Percentiles rank a stretch among this genome's conserved stretches.
Evolutionary conservation across 2,797 vertebrate species (phyloP).

Genomic region (Acrossocheilus wenchowensis): DNA sequence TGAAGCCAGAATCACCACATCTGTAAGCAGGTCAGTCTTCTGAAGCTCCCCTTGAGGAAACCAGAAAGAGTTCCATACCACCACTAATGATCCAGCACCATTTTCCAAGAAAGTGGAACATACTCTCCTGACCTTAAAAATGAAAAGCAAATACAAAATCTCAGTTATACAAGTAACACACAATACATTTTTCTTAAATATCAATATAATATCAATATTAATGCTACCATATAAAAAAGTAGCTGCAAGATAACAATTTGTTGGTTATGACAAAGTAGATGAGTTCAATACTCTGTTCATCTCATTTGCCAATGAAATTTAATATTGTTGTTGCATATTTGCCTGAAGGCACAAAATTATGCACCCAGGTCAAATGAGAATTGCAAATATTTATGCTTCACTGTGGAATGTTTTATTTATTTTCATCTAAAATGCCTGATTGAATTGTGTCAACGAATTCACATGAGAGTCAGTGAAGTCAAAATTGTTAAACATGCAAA

Average conservation of each 20-base stretch:
- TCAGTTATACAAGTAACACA: constrained; percentile 16
- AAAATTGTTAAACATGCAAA: constrained; percentile 26
- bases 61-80: constrained; percentile 21
- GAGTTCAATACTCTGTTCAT: background rate
- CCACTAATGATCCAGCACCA: constrained; percentile 11
- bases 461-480: constrained; percentile 9
- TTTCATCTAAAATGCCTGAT: constrained; percentile 32
- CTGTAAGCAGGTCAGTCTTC: constrained; percentile 38
- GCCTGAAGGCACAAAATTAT: background rate
- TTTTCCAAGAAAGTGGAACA: constrained; percentile 13
- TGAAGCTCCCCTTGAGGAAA: constrained; percentile 37
- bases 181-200: background rate
- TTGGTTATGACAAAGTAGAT: background rate
- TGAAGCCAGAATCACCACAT: constrained; percentile 34
- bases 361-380: constrained; percentile 14
- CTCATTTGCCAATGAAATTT: background rate
- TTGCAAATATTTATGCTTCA: constrained; percentile 52
- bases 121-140: constrained; percentile 42
- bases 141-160: constrained; percentile 27
- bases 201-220: background rate
- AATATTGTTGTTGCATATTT: constrained; percentile 18
- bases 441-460: constrained; percentile 32
- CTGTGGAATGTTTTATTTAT: constrained; percentile 44
- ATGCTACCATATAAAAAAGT: background rate
- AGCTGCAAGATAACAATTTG: background rate